phyloP scores from a whole-genome alignment of 2,888 invertebrate species.

The Melipona beecheii region DNA sequence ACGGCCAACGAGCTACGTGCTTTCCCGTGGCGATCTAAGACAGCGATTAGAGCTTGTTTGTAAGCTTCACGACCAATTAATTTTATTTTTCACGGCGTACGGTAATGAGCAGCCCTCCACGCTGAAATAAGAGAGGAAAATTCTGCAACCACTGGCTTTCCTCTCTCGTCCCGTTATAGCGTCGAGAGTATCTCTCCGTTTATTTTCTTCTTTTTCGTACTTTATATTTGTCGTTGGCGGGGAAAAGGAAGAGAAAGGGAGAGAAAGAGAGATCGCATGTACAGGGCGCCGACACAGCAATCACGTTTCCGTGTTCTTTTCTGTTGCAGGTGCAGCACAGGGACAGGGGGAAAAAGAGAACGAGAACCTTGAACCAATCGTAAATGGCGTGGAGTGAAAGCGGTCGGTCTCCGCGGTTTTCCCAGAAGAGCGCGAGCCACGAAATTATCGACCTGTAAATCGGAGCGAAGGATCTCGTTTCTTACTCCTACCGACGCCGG shows the following conservation, averaged over 20 bases:
- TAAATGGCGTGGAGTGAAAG: constrained; percentile 79
- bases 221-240: constrained; percentile 32
- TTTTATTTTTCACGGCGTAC: constrained; percentile 25
- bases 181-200: neutral
- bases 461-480: constrained; percentile 65
- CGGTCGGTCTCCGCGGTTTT: constrained; percentile 74
- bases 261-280: constrained; percentile 8
- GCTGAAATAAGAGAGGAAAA: neutral
- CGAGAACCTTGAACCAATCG: constrained; percentile 76
- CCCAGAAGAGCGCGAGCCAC: constrained; percentile 75
- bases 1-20: constrained; percentile 10
- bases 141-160: neutral
- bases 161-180: neutral
- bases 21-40: constrained; percentile 29
- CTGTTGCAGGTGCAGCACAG: constrained; percentile 71
- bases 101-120: neutral
- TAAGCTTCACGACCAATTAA: constrained; percentile 39
- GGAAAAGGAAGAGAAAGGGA: neutral
- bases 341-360: constrained; percentile 56
- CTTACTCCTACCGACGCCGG: constrained; percentile 39
- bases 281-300: constrained; percentile 55
- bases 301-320: constrained; percentile 76
- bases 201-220: neutral
- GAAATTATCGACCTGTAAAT: constrained; percentile 74
- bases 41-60: constrained; percentile 53